phyloP scores from a whole-genome alignment of 2,113 vertebrate genomes.

The Rhombomys opimus region DNA sequence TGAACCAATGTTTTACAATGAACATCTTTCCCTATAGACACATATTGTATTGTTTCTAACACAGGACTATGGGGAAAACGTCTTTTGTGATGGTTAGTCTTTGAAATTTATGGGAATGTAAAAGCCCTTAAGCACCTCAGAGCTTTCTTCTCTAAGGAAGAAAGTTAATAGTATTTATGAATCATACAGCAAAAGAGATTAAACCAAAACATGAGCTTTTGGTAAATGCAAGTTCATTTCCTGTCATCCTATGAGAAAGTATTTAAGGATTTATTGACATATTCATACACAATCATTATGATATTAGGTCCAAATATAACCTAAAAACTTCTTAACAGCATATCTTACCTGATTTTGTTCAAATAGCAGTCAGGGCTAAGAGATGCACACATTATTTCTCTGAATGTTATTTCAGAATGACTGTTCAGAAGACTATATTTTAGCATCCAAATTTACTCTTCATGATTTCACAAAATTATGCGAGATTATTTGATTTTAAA shows the following conservation, averaged over 20 bases:
- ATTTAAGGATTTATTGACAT: conserved; percentile 34
- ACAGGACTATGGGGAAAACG: background rate
- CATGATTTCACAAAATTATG: background rate
- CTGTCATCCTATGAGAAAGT: conserved; percentile 26
- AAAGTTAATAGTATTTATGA: conserved; percentile 35
- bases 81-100: background rate
- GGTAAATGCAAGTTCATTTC: conserved; percentile 59
- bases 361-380: background rate
- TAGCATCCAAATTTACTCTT: background rate
- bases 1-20: background rate
- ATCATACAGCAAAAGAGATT: background rate
- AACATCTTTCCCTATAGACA: background rate
- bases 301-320: conserved; percentile 49
- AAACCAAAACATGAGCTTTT: conserved; percentile 20
- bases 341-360: conserved; percentile 18
- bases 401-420: conserved; percentile 50
- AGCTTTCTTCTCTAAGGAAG: conserved; percentile 48
- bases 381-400: conserved; percentile 45
- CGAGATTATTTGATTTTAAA: background rate
- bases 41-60: background rate
- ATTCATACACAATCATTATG: background rate
- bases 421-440: background rate
- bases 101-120: background rate
- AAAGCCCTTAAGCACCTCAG: background rate
- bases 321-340: background rate